phyloP scores from a whole-genome alignment of 92 coral and sea anemone species.

The Porites divaricata region DNA sequence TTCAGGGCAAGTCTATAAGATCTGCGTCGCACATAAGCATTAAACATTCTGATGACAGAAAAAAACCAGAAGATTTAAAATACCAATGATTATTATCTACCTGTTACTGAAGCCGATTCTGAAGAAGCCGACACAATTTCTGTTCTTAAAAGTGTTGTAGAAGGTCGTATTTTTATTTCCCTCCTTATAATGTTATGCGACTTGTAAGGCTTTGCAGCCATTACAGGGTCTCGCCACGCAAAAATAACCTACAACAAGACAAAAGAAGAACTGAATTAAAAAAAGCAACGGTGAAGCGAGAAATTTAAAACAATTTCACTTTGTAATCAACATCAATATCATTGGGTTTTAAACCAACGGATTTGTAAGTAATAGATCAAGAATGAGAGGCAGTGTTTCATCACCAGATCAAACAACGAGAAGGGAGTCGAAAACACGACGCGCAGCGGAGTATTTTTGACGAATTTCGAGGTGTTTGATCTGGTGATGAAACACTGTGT shows the following conservation, averaged over 20 bases:
- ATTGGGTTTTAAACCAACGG: background rate
- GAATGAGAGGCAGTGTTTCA: no score
- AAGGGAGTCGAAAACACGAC: no score
- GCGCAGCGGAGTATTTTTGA: no score
- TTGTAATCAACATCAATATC: no score
- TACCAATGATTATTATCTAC: background rate
- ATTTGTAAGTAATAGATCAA: no score
- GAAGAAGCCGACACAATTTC: background rate
- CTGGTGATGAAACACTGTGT: no score
- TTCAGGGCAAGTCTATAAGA: no score
- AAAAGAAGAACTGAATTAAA: background rate
- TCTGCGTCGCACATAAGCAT: background rate
- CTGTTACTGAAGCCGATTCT: background rate
- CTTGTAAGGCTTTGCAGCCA: background rate
- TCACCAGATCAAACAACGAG: no score
- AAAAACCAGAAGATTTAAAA: background rate
- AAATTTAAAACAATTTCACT: no score
- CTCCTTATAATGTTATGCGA: background rate
- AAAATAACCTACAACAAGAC: constrained; percentile 4
- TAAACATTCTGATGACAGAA: no score
- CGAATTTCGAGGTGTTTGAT: no score
- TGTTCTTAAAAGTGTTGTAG: background rate
- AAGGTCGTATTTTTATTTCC: background rate
- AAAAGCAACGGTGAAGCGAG: no score
- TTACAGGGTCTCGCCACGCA: constrained; percentile 7